A percentile compares a stretch with the other conserved stretches of the same genome.
phyloP scores from a whole-genome alignment of 1,140 invertebrate genomes.

The Drosophila sproati region DNA sequence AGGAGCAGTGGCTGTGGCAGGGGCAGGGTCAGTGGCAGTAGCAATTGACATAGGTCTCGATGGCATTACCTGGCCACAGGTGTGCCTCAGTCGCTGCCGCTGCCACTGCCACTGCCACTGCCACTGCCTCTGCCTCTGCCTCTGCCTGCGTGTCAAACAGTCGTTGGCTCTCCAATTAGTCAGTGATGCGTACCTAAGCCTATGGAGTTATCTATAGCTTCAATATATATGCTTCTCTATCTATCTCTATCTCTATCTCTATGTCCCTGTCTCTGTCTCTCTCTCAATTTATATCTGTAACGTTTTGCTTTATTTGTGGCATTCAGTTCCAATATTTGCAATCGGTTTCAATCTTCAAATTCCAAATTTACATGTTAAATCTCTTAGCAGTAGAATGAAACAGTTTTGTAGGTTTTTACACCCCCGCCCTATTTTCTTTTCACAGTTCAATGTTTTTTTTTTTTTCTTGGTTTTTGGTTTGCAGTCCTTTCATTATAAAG shows the following conservation, averaged over 20 bases:
- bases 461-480: not conserved
- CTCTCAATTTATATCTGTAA: too few species aligned
- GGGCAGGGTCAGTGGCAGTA: not conserved
- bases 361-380: constrained; percentile 2
- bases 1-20: constrained; percentile 18
- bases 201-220: not conserved
- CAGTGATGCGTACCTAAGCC: constrained; percentile 12
- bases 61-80: constrained; percentile 36
- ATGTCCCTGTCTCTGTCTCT: too few species aligned
- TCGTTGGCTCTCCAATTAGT: constrained; percentile 24
- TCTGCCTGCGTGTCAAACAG: constrained; percentile 2
- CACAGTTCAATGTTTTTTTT: not conserved
- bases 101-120: not conserved
- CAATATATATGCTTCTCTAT: not conserved
- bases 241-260: too few species aligned
- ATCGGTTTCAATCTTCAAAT: not conserved
- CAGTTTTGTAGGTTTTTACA: not conserved
- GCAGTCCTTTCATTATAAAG: not conserved
- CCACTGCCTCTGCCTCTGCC: not conserved
- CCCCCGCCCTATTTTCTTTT: not conserved
- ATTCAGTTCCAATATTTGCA: too few species aligned
- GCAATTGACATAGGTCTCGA: not conserved
- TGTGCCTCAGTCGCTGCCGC: constrained; percentile 7
- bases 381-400: not conserved
- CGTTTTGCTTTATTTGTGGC: too few species aligned